Conservation (phyloP, 2,797 vertebrate species). For the Sylvilagus floridanus region DNA sequence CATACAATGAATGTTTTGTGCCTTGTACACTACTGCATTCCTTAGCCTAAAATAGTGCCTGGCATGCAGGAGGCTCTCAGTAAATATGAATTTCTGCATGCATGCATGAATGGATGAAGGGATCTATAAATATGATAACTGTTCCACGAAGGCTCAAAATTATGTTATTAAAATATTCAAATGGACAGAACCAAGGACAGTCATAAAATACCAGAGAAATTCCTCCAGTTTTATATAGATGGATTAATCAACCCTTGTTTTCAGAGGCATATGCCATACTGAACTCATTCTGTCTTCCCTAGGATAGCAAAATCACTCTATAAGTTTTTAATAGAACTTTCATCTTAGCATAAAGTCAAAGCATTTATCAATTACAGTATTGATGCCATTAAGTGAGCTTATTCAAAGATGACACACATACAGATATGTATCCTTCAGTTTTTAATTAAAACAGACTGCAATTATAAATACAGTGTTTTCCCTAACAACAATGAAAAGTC, state of each 20-base stretch:
- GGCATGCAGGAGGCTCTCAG: background rate
- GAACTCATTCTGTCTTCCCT: conserved; percentile 25
- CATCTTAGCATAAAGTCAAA: background rate
- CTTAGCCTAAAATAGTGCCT: background rate
- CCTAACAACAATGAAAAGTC: background rate
- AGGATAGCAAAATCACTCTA: background rate
- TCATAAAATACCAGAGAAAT: background rate
- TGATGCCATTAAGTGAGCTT: conserved; percentile 7
- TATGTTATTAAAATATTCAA: background rate
- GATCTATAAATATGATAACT: background rate
- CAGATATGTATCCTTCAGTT: background rate
- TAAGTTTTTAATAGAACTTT: background rate
- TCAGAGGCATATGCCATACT: background rate
- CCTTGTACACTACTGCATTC: background rate
- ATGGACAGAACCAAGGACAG: background rate
- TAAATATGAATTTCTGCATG: background rate
- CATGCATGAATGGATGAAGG: background rate
- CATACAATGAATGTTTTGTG: background rate
- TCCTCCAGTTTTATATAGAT: background rate
- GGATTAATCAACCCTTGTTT: background rate
- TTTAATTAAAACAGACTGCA: background rate
- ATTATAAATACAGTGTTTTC: background rate
- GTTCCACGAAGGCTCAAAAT: background rate
- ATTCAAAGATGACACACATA: background rate
- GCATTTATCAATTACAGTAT: background rate